Percentiles rank a stretch among this genome's conserved stretches.
These are phyloP conservation scores for Strix aluco DNA, from an alignment of 2,113 vertebrate genomes.

Conservation along the genomic window DNA sequence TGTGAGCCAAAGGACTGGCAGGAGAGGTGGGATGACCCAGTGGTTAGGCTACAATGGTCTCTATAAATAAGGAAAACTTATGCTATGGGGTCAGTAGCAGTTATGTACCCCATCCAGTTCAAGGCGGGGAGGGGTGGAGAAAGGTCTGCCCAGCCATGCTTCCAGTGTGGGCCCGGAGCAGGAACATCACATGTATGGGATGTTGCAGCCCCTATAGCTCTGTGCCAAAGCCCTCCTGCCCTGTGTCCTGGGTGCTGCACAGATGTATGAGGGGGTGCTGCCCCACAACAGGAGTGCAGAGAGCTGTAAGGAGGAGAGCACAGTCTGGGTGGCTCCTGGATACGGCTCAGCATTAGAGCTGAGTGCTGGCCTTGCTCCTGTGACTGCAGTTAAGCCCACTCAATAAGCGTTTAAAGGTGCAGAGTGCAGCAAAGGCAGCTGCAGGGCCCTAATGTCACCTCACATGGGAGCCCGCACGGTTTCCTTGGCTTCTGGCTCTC, in stretches of 20 bases:
- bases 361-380: neutral
- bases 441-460: neutral
- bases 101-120: neutral
- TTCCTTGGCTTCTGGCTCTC: neutral
- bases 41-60: fast-evolving
- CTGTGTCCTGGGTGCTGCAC: fast-evolving
- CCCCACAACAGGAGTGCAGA: neutral
- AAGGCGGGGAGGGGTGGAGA: neutral
- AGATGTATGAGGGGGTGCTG: neutral
- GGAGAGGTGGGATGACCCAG: neutral
- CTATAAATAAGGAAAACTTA: neutral
- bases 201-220: neutral
- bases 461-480: fast-evolving
- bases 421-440: neutral
- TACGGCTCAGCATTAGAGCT: neutral
- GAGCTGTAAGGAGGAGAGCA: fast-evolving
- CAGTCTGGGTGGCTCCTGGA: neutral
- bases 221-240: neutral
- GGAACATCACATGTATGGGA: fast-evolving
- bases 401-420: conserved; percentile 14
- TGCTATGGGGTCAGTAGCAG: neutral
- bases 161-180: neutral
- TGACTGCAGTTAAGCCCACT: neutral
- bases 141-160: neutral
- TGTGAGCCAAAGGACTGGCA: neutral